Conservation (phyloP, 2,113 vertebrate genomes). For the Vanacampus margaritifer region DNA sequence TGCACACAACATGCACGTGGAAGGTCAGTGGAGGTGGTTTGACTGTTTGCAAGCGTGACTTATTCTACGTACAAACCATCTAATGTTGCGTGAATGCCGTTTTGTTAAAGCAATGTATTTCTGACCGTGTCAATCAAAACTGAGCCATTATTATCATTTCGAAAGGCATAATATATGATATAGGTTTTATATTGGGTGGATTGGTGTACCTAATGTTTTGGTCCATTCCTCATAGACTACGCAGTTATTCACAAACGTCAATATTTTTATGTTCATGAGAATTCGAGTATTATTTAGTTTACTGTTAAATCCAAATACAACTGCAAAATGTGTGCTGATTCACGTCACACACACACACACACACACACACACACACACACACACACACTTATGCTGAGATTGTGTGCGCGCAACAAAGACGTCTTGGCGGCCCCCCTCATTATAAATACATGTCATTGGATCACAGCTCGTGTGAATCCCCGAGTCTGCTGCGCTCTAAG, state of each 20-base stretch:
- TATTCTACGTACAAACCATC: neutral
- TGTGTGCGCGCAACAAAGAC: constrained; percentile 72
- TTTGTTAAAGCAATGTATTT: neutral
- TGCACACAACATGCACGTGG: neutral
- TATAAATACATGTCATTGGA: constrained; percentile 78
- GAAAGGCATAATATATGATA: too few relatives aligned
- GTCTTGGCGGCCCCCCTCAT: constrained; percentile 67
- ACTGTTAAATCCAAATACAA: too few relatives aligned
- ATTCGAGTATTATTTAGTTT: neutral
- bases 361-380: constrained; percentile 15
- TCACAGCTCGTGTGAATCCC: constrained; percentile 72
- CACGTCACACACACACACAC: constrained; percentile 3
- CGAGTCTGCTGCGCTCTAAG: constrained; percentile 73
- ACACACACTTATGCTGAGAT: constrained; percentile 49
- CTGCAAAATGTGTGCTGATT: neutral
- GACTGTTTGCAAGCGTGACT: neutral
- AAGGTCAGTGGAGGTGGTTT: too few relatives aligned
- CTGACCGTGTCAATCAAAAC: neutral
- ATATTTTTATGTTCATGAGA: neutral
- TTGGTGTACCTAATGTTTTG: too few relatives aligned
- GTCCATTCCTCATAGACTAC: too few relatives aligned
- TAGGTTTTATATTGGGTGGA: too few relatives aligned
- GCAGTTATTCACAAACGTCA: neutral
- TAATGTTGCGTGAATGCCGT: too few relatives aligned
- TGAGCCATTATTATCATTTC: too few relatives aligned